A percentile compares a stretch with the other conserved stretches of the same genome.
These are phyloP conservation scores for Terebella lapidaria DNA, from an alignment of 2,888 invertebrate species.

Conservation along the genomic window DNA sequence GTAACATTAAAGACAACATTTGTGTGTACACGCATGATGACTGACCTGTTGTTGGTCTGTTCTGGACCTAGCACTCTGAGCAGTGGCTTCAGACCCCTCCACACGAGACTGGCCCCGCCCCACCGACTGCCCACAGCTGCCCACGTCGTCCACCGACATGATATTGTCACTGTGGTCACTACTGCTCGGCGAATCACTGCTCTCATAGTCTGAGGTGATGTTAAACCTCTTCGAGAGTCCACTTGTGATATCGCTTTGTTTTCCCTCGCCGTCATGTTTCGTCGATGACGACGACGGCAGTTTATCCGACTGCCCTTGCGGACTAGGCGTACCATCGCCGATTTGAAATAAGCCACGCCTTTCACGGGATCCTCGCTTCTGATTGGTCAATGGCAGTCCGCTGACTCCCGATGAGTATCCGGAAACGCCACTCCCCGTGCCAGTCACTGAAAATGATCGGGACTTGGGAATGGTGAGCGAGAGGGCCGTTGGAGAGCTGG, in stretches of 20 bases:
- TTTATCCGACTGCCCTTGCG: neutral
- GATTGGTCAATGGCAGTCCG: neutral
- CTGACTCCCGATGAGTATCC: neutral
- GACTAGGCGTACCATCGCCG: neutral
- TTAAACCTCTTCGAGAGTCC: constrained; percentile 28
- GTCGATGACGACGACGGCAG: neutral
- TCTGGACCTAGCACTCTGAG: too few species aligned
- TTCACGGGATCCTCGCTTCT: constrained; percentile 1
- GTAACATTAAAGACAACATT: too few species aligned
- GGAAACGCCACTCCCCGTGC: constrained; percentile 13
- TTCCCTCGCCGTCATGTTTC: neutral
- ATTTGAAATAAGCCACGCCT: neutral
- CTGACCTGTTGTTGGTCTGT: too few species aligned
- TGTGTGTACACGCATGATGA: too few species aligned
- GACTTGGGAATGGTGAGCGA: constrained; percentile 49
- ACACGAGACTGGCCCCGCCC: too few species aligned
- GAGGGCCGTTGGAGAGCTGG: constrained; percentile 40
- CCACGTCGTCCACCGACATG: neutral
- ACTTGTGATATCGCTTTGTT: neutral
- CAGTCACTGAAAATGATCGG: constrained; percentile 46
- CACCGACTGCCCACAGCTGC: too few species aligned
- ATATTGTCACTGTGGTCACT: constrained; percentile 50
- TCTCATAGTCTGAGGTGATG: constrained; percentile 52
- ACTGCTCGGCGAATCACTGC: constrained; percentile 54
- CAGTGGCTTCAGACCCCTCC: too few species aligned